Percentiles rank a stretch among this genome's conserved stretches.
These are phyloP conservation scores for Charina bottae DNA, from an alignment of 2,113 vertebrate species.

Conservation along the genomic window DNA sequence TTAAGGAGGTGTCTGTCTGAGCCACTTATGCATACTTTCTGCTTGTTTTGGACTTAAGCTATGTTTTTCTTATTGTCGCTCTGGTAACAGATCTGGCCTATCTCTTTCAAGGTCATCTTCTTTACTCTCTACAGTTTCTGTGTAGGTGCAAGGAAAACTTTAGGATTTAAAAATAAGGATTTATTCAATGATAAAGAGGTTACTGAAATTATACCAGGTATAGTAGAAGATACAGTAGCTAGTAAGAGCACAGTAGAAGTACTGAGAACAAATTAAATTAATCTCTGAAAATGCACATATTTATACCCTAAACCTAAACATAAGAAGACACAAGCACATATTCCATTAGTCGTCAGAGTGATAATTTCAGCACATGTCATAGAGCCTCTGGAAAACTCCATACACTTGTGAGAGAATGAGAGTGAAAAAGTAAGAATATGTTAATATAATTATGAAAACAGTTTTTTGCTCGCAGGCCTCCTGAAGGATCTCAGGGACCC, in stretches of 20 bases:
- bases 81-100: not conserved
- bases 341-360: not conserved
- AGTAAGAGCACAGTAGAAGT: not conserved
- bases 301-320: not conserved
- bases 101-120: not conserved
- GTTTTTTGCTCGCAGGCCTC: not conserved
- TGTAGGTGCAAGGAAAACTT: not conserved
- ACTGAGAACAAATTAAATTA: not conserved
- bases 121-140: not conserved
- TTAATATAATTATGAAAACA: not conserved
- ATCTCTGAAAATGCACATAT: not conserved
- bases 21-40: not conserved
- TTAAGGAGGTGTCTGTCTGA: not conserved
- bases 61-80: not conserved
- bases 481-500: not conserved
- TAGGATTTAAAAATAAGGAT: not conserved
- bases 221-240: not conserved
- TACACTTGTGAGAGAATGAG: not conserved
- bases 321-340: not conserved
- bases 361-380: not conserved
- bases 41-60: not conserved
- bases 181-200: not conserved
- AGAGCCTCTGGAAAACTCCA: not conserved
- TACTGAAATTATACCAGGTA: not conserved
- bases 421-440: not conserved